These are phyloP conservation scores for Amorpha juglandis DNA, from an alignment of 2,888 invertebrate species.

Conservation along the genomic window DNA sequence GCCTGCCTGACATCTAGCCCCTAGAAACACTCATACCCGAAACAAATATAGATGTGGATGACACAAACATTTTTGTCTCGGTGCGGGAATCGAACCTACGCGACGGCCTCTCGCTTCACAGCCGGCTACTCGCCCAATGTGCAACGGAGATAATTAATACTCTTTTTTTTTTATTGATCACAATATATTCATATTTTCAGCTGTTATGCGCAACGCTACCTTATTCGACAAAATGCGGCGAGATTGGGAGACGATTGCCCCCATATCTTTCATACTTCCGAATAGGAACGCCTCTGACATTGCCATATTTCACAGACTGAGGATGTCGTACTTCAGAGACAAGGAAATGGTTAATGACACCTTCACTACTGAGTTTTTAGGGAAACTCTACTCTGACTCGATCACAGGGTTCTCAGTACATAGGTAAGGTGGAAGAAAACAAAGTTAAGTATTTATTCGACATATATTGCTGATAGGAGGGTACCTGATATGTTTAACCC, in stretches of 20 bases:
- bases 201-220: conserved; percentile 79
- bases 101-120: no score
- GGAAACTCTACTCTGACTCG: conserved; percentile 84
- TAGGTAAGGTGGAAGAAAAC: conserved; percentile 47
- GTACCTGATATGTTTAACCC: no score
- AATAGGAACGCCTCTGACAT: conserved; percentile 68
- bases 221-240: conserved; percentile 80
- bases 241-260: conserved; percentile 86
- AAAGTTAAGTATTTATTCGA: neutral
- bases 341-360: conserved; percentile 61
- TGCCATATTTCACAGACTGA: conserved; percentile 52
- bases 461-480: no score
- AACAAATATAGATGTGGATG: no score
- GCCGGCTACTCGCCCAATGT: no score
- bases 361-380: conserved; percentile 61
- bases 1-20: no score
- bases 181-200: conserved; percentile 56
- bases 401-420: conserved; percentile 85
- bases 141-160: no score
- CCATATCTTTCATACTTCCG: conserved; percentile 87
- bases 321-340: conserved; percentile 66
- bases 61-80: no score
- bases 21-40: no score
- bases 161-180: no score
- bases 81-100: no score